Evolutionary conservation across 2,113 vertebrate genomes (phyloP).

Genomic region (Neofelis nebulosa): DNA sequence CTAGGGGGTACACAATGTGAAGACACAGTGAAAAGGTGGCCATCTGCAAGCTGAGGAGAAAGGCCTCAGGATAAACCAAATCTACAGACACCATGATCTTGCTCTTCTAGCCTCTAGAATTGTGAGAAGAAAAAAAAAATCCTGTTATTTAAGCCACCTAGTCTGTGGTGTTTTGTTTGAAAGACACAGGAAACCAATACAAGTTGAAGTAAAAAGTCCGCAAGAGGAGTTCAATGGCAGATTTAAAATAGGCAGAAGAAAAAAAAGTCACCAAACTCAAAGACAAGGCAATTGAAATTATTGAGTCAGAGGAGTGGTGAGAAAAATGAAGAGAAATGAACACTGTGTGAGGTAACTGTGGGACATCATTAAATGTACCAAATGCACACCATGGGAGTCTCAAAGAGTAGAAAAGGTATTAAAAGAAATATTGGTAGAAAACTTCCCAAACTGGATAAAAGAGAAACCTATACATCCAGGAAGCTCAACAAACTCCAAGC

Average conservation of each 20-base stretch:
- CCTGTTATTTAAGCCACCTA: not conserved
- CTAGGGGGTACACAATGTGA: not conserved
- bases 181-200: not conserved
- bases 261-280: conserved; percentile 12
- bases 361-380: not conserved
- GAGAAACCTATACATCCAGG: not conserved
- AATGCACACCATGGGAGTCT: not conserved
- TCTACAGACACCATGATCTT: not conserved
- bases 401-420: not conserved
- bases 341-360: not conserved
- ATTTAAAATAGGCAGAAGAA: not conserved
- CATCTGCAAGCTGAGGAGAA: not conserved
- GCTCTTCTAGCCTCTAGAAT: not conserved
- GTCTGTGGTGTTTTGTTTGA: not conserved
- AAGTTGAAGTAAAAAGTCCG: not conserved
- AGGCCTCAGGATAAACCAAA: not conserved
- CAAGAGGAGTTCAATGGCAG: not conserved
- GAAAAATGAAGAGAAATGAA: conserved; percentile 8
- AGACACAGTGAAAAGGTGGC: not conserved
- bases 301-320: not conserved
- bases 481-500: not conserved
- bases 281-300: not conserved
- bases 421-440: not conserved
- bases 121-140: not conserved
- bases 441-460: not conserved